Evolutionary conservation across 1,140 invertebrate species (phyloP).

Genomic region (Harlomillsia oculata): DNA sequence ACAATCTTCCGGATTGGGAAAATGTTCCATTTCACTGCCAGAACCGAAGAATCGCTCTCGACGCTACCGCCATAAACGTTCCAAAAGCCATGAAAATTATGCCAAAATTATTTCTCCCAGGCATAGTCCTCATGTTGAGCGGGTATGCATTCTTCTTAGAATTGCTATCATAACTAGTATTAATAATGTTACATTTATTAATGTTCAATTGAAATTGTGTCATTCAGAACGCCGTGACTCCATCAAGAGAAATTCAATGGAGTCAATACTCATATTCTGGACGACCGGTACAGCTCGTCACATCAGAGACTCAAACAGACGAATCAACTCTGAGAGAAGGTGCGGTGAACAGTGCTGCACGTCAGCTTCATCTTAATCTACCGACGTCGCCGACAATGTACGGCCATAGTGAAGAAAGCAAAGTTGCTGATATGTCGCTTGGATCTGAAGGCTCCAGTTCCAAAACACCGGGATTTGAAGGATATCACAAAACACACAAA

Average conservation of each 20-base stretch:
- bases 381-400: slow-evolving; percentile 27
- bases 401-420: slow-evolving; percentile 23
- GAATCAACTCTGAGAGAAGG: slow-evolving; percentile 32
- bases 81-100: slow-evolving; percentile 35
- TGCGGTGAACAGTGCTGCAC: not conserved
- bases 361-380: slow-evolving; percentile 34
- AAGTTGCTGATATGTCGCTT: slow-evolving; percentile 34
- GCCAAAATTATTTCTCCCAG: slow-evolving; percentile 28
- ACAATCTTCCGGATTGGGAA: slow-evolving; percentile 9
- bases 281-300: slow-evolving; percentile 39
- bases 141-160: slow-evolving; percentile 11
- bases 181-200: not conserved
- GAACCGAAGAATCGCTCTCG: slow-evolving; percentile 15
- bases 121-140: slow-evolving; percentile 24
- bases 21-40: slow-evolving; percentile 17
- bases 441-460: slow-evolving; percentile 33
- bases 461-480: slow-evolving; percentile 32
- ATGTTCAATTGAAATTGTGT: not conserved
- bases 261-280: not conserved
- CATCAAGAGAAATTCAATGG: slow-evolving; percentile 16
- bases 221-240: not conserved
- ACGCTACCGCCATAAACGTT: slow-evolving; percentile 30
- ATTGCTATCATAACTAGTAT: not conserved
- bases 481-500: slow-evolving; percentile 26
- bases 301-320: slow-evolving; percentile 60